Conservation (phyloP, 1,140 invertebrate genomes). For the Tetranychus urticae region DNA sequence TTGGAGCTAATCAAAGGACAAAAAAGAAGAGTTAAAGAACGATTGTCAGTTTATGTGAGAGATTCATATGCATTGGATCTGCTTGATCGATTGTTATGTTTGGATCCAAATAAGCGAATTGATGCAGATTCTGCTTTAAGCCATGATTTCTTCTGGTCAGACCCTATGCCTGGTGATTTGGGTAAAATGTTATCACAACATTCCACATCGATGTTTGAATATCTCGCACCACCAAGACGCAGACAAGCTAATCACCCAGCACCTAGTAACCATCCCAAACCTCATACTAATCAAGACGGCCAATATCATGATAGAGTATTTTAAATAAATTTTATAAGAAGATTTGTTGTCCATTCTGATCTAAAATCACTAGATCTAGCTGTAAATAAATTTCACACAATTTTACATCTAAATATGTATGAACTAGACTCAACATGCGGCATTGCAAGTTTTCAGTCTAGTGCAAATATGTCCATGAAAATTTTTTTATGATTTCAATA, state of each 20-base stretch:
- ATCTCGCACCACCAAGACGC: conserved; percentile 49
- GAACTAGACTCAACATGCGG: no score
- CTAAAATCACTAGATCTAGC: no score
- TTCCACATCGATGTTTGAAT: conserved; percentile 88
- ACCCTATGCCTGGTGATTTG: conserved; percentile 77
- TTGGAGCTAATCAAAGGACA: conserved; percentile 74
- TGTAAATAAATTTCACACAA: no score
- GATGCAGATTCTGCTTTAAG: conserved; percentile 81
- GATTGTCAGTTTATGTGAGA: conserved; percentile 71
- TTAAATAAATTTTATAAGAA: background rate
- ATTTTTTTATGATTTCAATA: no score
- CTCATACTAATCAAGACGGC: background rate
- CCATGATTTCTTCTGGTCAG: conserved; percentile 95
- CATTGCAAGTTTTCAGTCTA: no score
- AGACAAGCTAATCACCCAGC: background rate
- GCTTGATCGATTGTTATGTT: conserved; percentile 65
- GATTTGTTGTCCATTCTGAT: no score
- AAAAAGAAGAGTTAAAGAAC: conserved; percentile 69
- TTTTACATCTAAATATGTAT: no score
- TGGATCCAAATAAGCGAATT: conserved; percentile 72
- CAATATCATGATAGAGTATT: conserved; percentile 3
- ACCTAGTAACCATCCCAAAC: background rate
- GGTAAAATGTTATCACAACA: conserved; percentile 80
- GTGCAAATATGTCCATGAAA: no score
- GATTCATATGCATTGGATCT: conserved; percentile 77